Percentiles rank a stretch among this genome's conserved stretches.
Evolutionary conservation across 2,888 invertebrate genomes (phyloP).

Genomic region (Metalampra italica): DNA sequence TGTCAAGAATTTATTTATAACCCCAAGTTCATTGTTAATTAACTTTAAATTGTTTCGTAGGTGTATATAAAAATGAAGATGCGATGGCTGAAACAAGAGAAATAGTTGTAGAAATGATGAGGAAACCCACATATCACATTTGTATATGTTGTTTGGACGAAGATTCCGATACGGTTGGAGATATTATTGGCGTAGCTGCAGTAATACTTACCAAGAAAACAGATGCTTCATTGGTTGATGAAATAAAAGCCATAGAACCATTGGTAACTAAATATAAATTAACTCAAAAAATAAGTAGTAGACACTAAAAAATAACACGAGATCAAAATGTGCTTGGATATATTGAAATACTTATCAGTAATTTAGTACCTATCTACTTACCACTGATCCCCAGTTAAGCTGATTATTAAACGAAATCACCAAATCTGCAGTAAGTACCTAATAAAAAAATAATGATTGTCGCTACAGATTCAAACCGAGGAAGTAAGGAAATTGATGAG

Average conservation of each 20-base stretch:
- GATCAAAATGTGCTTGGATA: too few species aligned
- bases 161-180: conserved; percentile 16
- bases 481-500: conserved; percentile 29
- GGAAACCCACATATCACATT: conserved; percentile 14
- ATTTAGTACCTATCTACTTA: too few species aligned
- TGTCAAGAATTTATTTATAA: neutral
- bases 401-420: too few species aligned
- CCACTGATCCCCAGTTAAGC: too few species aligned
- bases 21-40: neutral
- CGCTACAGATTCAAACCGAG: conserved; percentile 21
- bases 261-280: neutral
- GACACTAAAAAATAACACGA: too few species aligned
- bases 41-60: conserved; percentile 18
- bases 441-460: too few species aligned
- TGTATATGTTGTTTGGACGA: conserved; percentile 38
- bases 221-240: conserved; percentile 10
- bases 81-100: conserved; percentile 27
- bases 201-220: conserved; percentile 19
- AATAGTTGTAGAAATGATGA: conserved; percentile 11
- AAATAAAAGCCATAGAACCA: conserved; percentile 8
- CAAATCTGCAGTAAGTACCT: too few species aligned
- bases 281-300: too few species aligned
- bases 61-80: conserved; percentile 24
- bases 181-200: conserved; percentile 32
- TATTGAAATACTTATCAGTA: too few species aligned